phyloP scores from a whole-genome alignment of 1,140 invertebrate species.

The Acromyrmex heyeri region DNA sequence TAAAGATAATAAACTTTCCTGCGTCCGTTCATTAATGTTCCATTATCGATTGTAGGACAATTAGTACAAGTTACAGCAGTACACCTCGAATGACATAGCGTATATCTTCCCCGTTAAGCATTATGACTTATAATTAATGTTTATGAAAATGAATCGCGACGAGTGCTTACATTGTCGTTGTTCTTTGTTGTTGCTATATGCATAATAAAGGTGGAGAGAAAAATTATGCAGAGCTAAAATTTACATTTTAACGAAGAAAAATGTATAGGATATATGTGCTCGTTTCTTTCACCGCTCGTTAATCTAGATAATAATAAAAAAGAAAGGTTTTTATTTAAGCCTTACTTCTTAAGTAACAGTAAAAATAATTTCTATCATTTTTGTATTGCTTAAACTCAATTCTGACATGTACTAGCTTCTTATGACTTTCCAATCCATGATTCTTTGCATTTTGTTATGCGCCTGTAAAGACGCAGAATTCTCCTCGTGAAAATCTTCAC shows the following conservation, averaged over 20 bases:
- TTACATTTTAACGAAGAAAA: background rate
- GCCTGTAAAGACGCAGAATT: background rate
- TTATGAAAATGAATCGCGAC: conserved; percentile 53
- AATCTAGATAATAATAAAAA: background rate
- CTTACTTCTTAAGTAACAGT: background rate
- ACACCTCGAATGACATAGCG: conserved; percentile 31
- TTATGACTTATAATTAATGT: conserved; percentile 29
- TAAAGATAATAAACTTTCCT: background rate
- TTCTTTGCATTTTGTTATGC: background rate
- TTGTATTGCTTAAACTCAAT: background rate
- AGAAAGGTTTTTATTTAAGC: background rate
- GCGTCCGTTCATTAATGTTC: conserved; percentile 17
- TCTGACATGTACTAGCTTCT: background rate
- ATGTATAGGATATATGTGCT: background rate
- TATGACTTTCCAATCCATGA: background rate
- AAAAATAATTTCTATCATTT: conserved; percentile 8
- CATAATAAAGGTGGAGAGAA: conserved; percentile 7
- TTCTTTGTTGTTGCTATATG: background rate
- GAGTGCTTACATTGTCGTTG: conserved; percentile 41
- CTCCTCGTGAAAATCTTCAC: background rate
- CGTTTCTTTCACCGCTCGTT: background rate
- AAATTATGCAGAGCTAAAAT: conserved; percentile 31
- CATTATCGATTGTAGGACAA: conserved; percentile 2
- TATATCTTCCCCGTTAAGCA: conserved; percentile 38
- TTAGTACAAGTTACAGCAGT: background rate